Percentiles rank a stretch among this genome's conserved stretches.
These are phyloP conservation scores for Hartigia nigra DNA, from an alignment of 2,888 invertebrate genomes.

Conservation along the genomic window DNA sequence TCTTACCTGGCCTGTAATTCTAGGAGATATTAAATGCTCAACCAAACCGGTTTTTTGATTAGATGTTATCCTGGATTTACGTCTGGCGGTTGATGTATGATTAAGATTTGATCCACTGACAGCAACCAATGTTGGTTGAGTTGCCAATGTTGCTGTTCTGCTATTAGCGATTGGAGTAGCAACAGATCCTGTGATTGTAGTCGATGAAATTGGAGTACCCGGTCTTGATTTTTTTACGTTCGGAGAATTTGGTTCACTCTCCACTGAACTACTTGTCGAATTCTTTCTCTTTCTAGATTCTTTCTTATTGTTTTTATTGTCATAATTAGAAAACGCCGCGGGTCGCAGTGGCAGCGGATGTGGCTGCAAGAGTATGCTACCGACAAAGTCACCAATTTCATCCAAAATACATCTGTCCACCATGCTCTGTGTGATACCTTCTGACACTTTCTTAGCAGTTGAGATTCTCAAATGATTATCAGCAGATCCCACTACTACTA, in stretches of 20 bases:
- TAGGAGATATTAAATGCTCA: conserved; percentile 48
- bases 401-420: conserved; percentile 82
- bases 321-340: conserved; percentile 21
- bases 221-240: conserved; percentile 64
- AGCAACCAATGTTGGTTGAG: conserved; percentile 35
- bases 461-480: conserved; percentile 80
- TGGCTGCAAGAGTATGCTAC: conserved; percentile 70
- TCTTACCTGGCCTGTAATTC: conserved; percentile 47
- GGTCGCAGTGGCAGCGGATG: conserved; percentile 70
- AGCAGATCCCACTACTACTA: conserved; percentile 83
- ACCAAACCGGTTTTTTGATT: conserved; percentile 46
- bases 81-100: conserved; percentile 37
- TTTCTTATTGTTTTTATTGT: conserved; percentile 44
- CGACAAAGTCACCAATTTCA: conserved; percentile 75
- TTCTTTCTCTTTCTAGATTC: conserved; percentile 67
- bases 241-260: conserved; percentile 68
- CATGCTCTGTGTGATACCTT: conserved; percentile 82
- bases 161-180: conserved; percentile 16
- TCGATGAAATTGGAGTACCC: conserved; percentile 48
- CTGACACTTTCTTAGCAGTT: conserved; percentile 76
- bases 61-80: conserved; percentile 45
- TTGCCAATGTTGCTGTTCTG: conserved; percentile 31
- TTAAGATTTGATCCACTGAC: conserved; percentile 33
- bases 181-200: conserved; percentile 15
- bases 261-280: conserved; percentile 68